A percentile compares a stretch with the other conserved stretches of the same genome.
Conservation (phyloP, 2,888 invertebrate species). For the Melikaiella ostensackeni region DNA sequence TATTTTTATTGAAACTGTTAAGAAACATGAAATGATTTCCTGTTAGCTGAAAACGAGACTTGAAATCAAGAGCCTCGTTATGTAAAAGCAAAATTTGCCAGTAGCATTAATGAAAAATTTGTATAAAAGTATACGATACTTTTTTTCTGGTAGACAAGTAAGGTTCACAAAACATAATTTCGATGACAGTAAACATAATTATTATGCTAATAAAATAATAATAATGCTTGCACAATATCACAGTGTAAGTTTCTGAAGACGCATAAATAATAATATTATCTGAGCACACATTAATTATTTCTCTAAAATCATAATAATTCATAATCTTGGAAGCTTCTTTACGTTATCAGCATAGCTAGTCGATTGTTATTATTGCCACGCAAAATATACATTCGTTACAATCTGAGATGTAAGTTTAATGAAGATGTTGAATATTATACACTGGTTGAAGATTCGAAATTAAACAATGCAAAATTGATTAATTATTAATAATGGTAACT, state of each 20-base stretch:
- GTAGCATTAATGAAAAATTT: conserved; percentile 37
- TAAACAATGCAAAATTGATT: not conserved
- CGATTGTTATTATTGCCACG: conserved; percentile 9
- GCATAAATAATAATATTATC: conserved; percentile 1
- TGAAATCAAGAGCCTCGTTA: conserved; percentile 51
- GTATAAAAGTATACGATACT: conserved; percentile 35
- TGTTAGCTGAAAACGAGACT: conserved; percentile 1
- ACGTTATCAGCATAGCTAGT: not conserved
- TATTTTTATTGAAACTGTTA: conserved; percentile 19
- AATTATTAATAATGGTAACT: conserved; percentile 12
- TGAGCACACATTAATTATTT: not conserved
- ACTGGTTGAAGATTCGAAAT: not conserved
- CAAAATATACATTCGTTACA: conserved; percentile 3
- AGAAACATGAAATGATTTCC: conserved; percentile 25
- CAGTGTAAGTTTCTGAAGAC: conserved; percentile 5
- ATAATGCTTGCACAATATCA: conserved; percentile 23
- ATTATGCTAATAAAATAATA: conserved; percentile 7
- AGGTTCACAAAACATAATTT: conserved; percentile 21
- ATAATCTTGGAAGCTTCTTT: conserved; percentile 11
- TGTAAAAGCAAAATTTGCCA: conserved; percentile 15
- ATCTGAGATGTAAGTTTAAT: conserved; percentile 4
- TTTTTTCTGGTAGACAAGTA: conserved; percentile 34
- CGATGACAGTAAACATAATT: conserved; percentile 10
- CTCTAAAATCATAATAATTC: not conserved
- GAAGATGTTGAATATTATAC: not conserved